These are phyloP conservation scores for Lasioglossum malachurum DNA, from an alignment of 2,888 invertebrate genomes.

Conservation along the genomic window DNA sequence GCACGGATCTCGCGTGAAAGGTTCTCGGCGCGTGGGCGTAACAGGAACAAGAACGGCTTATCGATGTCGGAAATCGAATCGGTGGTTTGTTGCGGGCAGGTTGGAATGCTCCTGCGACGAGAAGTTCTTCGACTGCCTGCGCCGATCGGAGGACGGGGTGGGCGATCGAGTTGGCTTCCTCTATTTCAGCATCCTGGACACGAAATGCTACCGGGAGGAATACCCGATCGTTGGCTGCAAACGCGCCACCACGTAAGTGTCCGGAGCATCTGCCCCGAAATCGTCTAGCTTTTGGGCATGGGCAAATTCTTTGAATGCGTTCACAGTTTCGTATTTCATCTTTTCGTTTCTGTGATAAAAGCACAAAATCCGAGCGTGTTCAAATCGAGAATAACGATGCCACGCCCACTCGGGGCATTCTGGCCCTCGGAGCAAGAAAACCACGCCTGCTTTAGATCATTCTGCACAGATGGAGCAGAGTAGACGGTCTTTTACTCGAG, in stretches of 20 bases:
- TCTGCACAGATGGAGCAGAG: not conserved
- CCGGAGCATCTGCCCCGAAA: not conserved
- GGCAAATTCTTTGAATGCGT: not conserved
- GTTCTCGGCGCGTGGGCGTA: slow-evolving; percentile 1
- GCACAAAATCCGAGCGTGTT: not conserved
- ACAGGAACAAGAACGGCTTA: not conserved
- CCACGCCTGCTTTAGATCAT: not conserved
- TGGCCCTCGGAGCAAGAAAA: not conserved
- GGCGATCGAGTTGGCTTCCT: slow-evolving; percentile 82
- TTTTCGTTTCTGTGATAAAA: not conserved
- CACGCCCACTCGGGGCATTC: not conserved
- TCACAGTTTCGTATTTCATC: not conserved
- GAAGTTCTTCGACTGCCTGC: slow-evolving; percentile 86
- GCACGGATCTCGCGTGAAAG: not conserved
- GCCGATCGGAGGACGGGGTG: slow-evolving; percentile 74
- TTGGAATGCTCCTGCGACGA: slow-evolving; percentile 86
- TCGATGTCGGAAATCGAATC: not conserved
- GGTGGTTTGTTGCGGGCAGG: slow-evolving; percentile 71
- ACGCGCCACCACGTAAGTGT: slow-evolving; percentile 86
- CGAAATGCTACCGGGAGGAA: slow-evolving; percentile 87
- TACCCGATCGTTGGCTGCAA: slow-evolving; percentile 86
- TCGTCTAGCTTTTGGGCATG: not conserved
- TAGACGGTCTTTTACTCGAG: not conserved
- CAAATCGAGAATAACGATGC: not conserved
- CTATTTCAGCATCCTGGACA: slow-evolving; percentile 86